phyloP scores from a whole-genome alignment of 2,888 invertebrate species.

The Thymelicus acteon region DNA sequence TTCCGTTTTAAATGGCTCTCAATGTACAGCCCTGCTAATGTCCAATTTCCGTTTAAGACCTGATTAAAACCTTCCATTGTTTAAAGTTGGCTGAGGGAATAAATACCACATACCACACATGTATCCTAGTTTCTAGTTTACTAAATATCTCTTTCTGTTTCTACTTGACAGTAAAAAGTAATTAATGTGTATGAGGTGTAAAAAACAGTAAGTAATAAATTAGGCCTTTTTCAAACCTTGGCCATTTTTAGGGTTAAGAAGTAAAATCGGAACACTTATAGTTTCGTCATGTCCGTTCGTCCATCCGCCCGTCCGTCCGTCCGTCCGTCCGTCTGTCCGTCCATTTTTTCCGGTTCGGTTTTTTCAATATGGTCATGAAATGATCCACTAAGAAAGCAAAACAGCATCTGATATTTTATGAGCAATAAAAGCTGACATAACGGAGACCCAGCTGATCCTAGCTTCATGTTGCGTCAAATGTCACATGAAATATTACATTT shows the following conservation, averaged over 20 bases:
- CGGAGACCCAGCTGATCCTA: constrained; percentile 8
- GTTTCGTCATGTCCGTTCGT: too few relatives aligned
- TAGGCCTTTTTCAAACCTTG: too few relatives aligned
- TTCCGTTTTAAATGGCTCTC: constrained; percentile 40
- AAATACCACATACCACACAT: neutral
- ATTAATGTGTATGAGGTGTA: neutral
- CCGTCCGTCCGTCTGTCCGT: too few relatives aligned
- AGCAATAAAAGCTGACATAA: constrained; percentile 22
- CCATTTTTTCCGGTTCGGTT: too few relatives aligned
- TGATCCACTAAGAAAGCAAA: constrained; percentile 19
- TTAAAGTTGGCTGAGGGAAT: neutral
- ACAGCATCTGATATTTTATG: constrained; percentile 32
- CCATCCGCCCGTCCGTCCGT: too few relatives aligned
- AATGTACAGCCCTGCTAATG: constrained; percentile 19
- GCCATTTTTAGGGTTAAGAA: too few relatives aligned
- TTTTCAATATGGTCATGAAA: constrained; percentile 5
- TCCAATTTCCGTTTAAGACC: constrained; percentile 5
- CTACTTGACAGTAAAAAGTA: neutral
- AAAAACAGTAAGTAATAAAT: too few relatives aligned
- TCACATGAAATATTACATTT: constrained; percentile 26
- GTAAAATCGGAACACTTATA: too few relatives aligned
- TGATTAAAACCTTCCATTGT: constrained; percentile 4
- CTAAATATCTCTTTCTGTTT: neutral
- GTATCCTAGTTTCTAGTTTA: neutral
- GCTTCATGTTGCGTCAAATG: constrained; percentile 18